phyloP scores from a whole-genome alignment of 2,797 vertebrate genomes.

The Trachurus trachurus region DNA sequence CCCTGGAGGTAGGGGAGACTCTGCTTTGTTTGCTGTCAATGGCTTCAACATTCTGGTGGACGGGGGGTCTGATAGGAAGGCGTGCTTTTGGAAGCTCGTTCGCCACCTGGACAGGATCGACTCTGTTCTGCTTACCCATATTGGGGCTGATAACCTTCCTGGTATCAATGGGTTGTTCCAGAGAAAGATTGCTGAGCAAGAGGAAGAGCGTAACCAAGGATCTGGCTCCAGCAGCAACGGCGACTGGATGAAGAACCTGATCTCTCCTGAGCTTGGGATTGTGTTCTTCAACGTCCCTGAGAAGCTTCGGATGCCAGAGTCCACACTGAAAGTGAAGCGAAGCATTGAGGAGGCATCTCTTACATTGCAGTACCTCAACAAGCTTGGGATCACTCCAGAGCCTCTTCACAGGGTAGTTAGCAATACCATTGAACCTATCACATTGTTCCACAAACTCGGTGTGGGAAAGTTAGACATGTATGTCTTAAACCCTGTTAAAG shows the following conservation, averaged over 20 bases:
- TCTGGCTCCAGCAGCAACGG: conserved; percentile 91
- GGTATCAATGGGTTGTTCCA: conserved; percentile 98
- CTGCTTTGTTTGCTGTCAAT: conserved; percentile 97
- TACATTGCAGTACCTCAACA: conserved; percentile 95
- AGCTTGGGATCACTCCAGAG: conserved; percentile 94
- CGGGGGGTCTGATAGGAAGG: conserved; percentile 95
- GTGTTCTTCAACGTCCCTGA: conserved; percentile 99
- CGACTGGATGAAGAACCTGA: conserved; percentile 98
- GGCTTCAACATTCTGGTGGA: conserved; percentile 99
- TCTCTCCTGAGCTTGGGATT: conserved; percentile 97
- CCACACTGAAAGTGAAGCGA: conserved; percentile 94
- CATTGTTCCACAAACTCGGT: conserved; percentile 98
- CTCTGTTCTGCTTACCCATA: conserved; percentile 97
- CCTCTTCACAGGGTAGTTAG: conserved; percentile 95
- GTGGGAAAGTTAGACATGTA: conserved; percentile 99
- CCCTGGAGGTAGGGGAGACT: conserved; percentile 97
- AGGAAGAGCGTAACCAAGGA: conserved; percentile 93
- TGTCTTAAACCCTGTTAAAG: conserved; percentile 96
- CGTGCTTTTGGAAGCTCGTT: conserved; percentile 99
- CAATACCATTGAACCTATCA: conserved; percentile 96
- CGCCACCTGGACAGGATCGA: conserved; percentile 97
- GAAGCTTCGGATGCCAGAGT: conserved; percentile 93
- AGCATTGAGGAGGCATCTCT: conserved; percentile 98
- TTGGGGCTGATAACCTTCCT: conserved; percentile 97
- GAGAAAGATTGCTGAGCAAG: conserved; percentile 96